Percentiles rank a stretch among this genome's conserved stretches.
Evolutionary conservation across 2,113 vertebrate species (phyloP).

Genomic region (Rhinolophus sinicus): DNA sequence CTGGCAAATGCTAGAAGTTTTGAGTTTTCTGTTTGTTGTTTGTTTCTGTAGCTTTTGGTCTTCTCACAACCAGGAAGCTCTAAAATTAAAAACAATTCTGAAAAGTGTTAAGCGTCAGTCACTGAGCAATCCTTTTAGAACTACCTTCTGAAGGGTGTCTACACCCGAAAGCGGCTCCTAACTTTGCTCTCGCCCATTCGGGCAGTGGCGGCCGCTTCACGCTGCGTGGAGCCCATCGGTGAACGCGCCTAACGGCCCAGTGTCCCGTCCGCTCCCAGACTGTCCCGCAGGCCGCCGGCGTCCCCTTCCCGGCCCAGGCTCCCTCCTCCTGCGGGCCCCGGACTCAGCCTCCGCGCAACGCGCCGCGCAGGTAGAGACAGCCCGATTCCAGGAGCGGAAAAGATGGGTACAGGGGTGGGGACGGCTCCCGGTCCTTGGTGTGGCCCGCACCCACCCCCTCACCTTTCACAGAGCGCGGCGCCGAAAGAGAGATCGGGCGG

Average conservation of each 20-base stretch:
- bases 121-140: not conserved
- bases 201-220: rapidly evolving
- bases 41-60: not conserved
- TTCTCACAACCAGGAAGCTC: not conserved
- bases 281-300: not conserved
- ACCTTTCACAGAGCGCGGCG: not conserved
- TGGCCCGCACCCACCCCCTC: not conserved
- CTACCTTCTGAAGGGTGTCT: too few species aligned
- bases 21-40: not conserved
- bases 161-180: not conserved
- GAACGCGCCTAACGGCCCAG: rapidly evolving
- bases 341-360: not conserved
- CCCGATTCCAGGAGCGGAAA: not conserved
- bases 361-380: too few species aligned
- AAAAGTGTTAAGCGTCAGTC: not conserved
- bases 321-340: not conserved
- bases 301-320: not conserved
- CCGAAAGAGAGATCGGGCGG: rapidly evolving
- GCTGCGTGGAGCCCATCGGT: rapidly evolving
- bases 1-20: not conserved
- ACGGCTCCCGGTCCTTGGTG: rapidly evolving
- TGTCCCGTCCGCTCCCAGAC: too few species aligned
- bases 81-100: not conserved
- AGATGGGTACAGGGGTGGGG: too few species aligned
- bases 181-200: rapidly evolving